Evolutionary conservation across 64 coral and sea anemone genomes (phyloP), one percentile per base, ranked within the genome.

Genomic region (Dendronephthya gigantea): DNA sequence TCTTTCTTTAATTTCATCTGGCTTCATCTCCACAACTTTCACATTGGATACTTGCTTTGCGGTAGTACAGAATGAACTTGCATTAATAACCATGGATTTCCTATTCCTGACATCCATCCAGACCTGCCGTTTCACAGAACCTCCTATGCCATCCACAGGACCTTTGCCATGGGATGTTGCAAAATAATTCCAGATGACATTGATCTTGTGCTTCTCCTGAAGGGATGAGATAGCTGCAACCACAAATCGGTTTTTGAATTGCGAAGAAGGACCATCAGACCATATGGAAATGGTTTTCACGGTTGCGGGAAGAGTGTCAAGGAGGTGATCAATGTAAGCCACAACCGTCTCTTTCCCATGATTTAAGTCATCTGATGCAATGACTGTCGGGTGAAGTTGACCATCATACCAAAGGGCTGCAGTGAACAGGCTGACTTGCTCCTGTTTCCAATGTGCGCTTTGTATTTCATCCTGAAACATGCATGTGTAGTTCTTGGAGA

Each of bases 331-430:
- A 13, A 88, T 50, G 82, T 83, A 88, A 41, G 51, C 85, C 82
- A 82, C 81, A 45, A 92, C 86, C 58, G 90, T 36, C 66, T 92
- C 81, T 68, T 92, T 92, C 36, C 81, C 86, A 81, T 92, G 90
- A 47, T 85, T 39, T 47, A 85, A 81, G 28, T 92, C 72, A 82
- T 92, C 90, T 29, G 62, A 88, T 36, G 74, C 81, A 83, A 88
- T 92, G 82, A 85, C 90, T 76, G 86, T 68, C 48, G 90, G 86
- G 7, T 87, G 83, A 58, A 70, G 62, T 48, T 91, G 45, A 55
- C 74, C 22, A 12, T 83, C 83, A 85, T 49, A 51, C 68, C 84
- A 85, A 65, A 84, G 50, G 35, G 55, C 79, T 62, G 56, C 56
- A 3, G 37, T 84, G 39, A 89, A 83, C 40, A 89, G 34, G 23